phyloP scores from a whole-genome alignment of 2,113 vertebrate species.

The Anhinga rufa region DNA sequence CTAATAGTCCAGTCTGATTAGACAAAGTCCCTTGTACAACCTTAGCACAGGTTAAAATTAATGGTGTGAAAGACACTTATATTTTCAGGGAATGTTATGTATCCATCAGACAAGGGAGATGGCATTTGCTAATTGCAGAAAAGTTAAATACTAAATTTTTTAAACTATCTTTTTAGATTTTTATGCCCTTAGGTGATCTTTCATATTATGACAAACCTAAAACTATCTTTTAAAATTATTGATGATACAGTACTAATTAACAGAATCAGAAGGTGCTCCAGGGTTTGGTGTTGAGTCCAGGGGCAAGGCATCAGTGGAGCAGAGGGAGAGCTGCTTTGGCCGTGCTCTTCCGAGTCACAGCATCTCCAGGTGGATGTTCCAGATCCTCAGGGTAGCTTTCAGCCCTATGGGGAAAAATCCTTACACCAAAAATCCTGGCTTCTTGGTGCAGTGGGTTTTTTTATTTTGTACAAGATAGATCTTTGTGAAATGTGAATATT shows the following conservation, averaged over 20 bases:
- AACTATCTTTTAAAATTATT: not conserved
- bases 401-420: not conserved
- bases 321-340: not conserved
- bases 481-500: not conserved
- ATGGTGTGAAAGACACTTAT: not conserved
- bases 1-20: not conserved
- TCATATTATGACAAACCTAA: not conserved
- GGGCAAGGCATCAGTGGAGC: not conserved
- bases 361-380: not conserved
- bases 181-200: not conserved
- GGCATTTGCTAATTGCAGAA: not conserved
- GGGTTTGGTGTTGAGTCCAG: not conserved
- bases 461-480: not conserved
- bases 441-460: not conserved
- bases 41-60: not conserved
- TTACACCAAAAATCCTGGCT: not conserved
- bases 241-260: not conserved
- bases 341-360: rapidly evolving
- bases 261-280: not conserved
- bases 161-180: not conserved
- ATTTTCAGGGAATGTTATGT: not conserved
- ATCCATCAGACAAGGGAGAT: not conserved
- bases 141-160: not conserved
- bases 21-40: not conserved
- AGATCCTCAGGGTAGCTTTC: not conserved